Evolutionary conservation across 2,888 invertebrate species (phyloP).

Genomic region (Limenitis arthemis): DNA sequence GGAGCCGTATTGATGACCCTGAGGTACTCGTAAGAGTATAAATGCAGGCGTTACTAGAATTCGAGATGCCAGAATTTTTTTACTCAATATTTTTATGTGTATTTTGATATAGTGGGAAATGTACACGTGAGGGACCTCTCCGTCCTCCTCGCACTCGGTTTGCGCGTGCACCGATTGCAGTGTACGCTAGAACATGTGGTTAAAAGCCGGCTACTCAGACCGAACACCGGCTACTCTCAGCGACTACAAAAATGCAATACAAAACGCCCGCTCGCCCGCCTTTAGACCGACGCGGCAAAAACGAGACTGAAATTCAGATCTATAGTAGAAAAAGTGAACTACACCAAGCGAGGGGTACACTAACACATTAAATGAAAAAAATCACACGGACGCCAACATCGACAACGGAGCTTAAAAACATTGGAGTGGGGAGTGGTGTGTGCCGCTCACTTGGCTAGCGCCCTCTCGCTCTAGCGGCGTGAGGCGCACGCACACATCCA

Average conservation of each 20-base stretch:
- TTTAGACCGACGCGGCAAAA: conserved; percentile 72
- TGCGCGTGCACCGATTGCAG: conserved; percentile 61
- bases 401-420: conserved; percentile 66
- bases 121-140: conserved; percentile 57
- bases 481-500: conserved; percentile 61
- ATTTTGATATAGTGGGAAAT: conserved; percentile 53
- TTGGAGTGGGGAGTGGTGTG: conserved; percentile 58
- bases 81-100: conserved; percentile 68
- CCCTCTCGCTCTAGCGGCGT: conserved; percentile 53
- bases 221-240: conserved; percentile 43
- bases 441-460: conserved; percentile 39
- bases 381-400: conserved; percentile 66
- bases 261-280: conserved; percentile 65
- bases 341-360: conserved; percentile 71
- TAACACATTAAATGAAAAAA: conserved; percentile 72
- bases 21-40: conserved; percentile 67
- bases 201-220: conserved; percentile 50
- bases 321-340: conserved; percentile 74
- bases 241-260: conserved; percentile 59
- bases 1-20: conserved; percentile 67
- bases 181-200: conserved; percentile 53
- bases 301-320: conserved; percentile 73
- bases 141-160: conserved; percentile 56
- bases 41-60: conserved; percentile 70
- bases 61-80: conserved; percentile 68